phyloP scores from a whole-genome alignment of 2,113 vertebrate species.

The Dicrurus megarhynchus region DNA sequence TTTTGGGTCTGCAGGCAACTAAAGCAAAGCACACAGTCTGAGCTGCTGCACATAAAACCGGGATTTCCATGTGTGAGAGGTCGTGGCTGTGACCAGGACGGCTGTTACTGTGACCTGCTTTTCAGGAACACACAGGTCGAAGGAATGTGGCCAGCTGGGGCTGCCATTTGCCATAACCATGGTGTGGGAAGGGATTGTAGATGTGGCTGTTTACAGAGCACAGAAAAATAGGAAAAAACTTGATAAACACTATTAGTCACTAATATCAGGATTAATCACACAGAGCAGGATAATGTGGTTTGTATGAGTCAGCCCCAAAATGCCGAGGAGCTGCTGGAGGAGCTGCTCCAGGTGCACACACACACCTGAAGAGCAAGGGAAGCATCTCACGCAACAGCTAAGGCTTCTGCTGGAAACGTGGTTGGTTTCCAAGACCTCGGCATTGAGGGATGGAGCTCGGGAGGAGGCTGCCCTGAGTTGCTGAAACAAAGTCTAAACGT shows the following conservation, averaged over 20 bases:
- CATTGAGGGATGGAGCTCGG: fast-evolving
- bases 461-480: not conserved
- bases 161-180: not conserved
- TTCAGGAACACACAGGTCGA: not conserved
- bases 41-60: not conserved
- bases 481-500: not conserved
- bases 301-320: not conserved
- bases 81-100: fast-evolving
- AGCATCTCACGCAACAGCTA: not conserved
- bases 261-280: not conserved
- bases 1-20: not conserved
- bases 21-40: not conserved
- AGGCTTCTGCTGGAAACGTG: not conserved
- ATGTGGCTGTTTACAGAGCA: not conserved
- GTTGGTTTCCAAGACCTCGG: not conserved
- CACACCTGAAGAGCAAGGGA: not conserved
- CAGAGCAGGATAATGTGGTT: not conserved
- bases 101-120: not conserved
- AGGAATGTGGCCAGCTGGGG: not conserved
- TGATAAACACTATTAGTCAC: not conserved
- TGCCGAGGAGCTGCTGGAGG: not conserved
- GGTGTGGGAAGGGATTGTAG: not conserved
- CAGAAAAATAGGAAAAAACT: not conserved
- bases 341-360: not conserved
- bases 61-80: not conserved